phyloP scores from a whole-genome alignment of 1,140 invertebrate genomes.

The Drosophila lacteicornis region DNA sequence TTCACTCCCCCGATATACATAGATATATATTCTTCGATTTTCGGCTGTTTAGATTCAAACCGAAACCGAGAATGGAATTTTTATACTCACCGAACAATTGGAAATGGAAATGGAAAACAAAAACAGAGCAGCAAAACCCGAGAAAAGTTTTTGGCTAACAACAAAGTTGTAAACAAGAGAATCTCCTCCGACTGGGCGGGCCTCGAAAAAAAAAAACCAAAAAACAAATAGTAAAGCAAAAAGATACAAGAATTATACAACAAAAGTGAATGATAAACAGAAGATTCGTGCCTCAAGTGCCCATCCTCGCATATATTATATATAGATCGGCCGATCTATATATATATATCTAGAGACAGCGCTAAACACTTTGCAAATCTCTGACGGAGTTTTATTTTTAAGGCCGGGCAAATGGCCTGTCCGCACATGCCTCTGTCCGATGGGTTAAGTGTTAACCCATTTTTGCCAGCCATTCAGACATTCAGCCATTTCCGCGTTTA shows the following conservation, averaged over 20 bases:
- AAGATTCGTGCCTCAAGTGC: conserved; percentile 31
- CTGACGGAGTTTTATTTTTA: conserved; percentile 43
- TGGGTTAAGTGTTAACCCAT: conserved; percentile 36
- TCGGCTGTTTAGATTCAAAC: conserved; percentile 59
- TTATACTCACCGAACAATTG: conserved; percentile 38
- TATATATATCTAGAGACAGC: conserved; percentile 7
- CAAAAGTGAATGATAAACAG: conserved; percentile 42
- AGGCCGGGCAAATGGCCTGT: conserved; percentile 18
- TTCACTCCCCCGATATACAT: conserved; percentile 43
- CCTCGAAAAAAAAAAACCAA: background rate
- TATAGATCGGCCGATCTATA: conserved; percentile 15
- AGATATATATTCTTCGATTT: conserved; percentile 1
- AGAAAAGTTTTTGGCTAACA: conserved; percentile 38
- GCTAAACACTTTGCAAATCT: conserved; percentile 19
- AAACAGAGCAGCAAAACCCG: conserved; percentile 9
- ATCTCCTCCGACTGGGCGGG: conserved; percentile 18
- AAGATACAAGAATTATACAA: conserved; percentile 23
- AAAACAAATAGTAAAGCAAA: background rate
- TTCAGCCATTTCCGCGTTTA: conserved; percentile 27
- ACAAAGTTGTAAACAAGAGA: conserved; percentile 51
- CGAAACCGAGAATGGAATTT: conserved; percentile 35
- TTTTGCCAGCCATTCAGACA: conserved; percentile 1
- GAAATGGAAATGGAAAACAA: conserved; percentile 16
- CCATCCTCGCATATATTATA: conserved; percentile 20
- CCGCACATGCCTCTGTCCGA: conserved; percentile 12